Conservation (phyloP, 23 tunicate genomes). For the Halocynthia roretzi region DNA sequence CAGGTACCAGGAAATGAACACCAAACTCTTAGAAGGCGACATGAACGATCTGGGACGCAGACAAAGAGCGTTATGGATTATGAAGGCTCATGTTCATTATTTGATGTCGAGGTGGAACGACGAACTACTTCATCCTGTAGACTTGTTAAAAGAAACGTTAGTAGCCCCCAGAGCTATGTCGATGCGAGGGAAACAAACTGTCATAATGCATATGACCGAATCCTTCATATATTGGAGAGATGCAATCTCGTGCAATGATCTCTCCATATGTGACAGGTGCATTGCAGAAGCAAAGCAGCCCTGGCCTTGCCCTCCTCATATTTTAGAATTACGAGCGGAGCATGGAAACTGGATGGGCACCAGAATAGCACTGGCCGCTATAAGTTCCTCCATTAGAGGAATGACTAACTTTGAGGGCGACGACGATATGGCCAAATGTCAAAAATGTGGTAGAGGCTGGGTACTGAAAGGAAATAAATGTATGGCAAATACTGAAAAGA, state of each 20-base stretch:
- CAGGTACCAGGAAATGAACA: slow-evolving; percentile 1
- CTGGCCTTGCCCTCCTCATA: not conserved
- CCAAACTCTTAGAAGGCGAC: not conserved
- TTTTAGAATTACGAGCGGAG: slow-evolving; percentile 15
- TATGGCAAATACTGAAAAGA: not conserved
- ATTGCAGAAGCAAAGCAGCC: not conserved
- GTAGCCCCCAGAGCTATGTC: not conserved
- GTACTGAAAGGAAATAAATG: not conserved
- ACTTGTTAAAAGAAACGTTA: not conserved
- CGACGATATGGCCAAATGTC: not conserved
- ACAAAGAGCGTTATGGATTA: slow-evolving; percentile 10
- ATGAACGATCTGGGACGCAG: slow-evolving; percentile 3
- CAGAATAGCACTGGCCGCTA: slow-evolving; percentile 25
- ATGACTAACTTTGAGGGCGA: not conserved
- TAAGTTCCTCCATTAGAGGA: slow-evolving; percentile 19
- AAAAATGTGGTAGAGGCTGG: not conserved
- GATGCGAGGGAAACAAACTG: slow-evolving; percentile 7
- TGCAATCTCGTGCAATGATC: not conserved
- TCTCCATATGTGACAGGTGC: not conserved
- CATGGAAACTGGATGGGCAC: slow-evolving; percentile 27
- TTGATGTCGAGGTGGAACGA: slow-evolving; percentile 35
- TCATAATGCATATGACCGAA: not conserved
- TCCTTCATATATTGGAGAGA: not conserved
- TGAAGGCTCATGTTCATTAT: slow-evolving; percentile 10
- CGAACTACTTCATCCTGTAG: not conserved